Base-by-base conservation (phyloP, 2,888 invertebrate genomes). In the Tenthredo notha region DNA sequence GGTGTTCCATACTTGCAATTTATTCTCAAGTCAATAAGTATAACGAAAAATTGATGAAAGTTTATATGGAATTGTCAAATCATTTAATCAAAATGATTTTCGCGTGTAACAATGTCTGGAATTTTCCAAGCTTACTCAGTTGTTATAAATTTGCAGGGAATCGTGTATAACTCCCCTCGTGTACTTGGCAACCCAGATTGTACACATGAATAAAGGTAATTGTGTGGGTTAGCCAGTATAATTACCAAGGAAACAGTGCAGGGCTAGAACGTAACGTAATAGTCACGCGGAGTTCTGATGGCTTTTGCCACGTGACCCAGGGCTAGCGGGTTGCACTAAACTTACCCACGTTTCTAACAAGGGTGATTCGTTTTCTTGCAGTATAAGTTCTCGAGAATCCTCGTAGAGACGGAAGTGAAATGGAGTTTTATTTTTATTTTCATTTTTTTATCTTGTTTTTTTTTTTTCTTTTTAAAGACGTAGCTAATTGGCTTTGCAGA, bases 221-320 rank as follows among this genome's bases (percentile, higher is more conserved):
- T 29, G 29, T 47, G 50, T 29, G 18, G 50, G 77, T 50, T 29
- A 50, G 77, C 12, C n/a, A 54, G n/a, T 47, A 77, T 77, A 77
- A 77, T 77, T 77, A 54, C 29, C 50, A 29, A 75, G 29, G 50
- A 75, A 50, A 50, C 75, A 50, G 77, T 50, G 18, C 77, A 77
- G 29, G 77, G 77, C 50, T 29, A 74, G 15, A 74, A 74, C 74
- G 47, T 74, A 74, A 74, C 47, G 47, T 47, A 72, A 72, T 40
- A 50, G 77, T 74, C 77, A 77, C 50, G 77, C 50, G 77, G 77
- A 47, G 50, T 77, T 77, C 40, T 47, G 77, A 77, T 50, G 54
- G 77, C 77, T 77, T 50, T 77, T 10, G 77, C 47, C 77, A 50
- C 77, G 77, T 77, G 54, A 47, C 77, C 77, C 50, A 47, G 50